phyloP scores from a whole-genome alignment of 2,113 vertebrate genomes.

The Zingel zingel region DNA sequence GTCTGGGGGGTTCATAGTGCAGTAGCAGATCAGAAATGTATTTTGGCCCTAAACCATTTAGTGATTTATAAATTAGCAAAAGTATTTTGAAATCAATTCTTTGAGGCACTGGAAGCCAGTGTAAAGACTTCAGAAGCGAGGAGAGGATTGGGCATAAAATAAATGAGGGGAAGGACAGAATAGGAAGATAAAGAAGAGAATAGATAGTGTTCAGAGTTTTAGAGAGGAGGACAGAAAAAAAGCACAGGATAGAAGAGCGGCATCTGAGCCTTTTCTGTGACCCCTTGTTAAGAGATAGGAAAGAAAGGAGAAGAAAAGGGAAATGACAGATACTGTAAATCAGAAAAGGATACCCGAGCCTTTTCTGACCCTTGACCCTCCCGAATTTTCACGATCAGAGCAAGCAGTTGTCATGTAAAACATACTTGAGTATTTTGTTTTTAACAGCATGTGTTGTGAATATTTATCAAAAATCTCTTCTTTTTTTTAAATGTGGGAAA shows the following conservation, averaged over 20 bases:
- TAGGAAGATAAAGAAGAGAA: neutral
- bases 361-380: neutral
- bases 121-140: no score
- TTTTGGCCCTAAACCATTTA: no score
- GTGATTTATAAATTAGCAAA: no score
- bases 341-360: neutral
- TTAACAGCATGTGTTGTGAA: neutral
- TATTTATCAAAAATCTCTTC: neutral
- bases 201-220: slow-evolving; percentile 7
- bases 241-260: neutral
- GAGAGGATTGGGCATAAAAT: slow-evolving; percentile 8
- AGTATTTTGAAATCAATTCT: no score
- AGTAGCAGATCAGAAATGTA: no score
- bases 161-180: neutral
- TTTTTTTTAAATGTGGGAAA: no score
- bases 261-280: neutral
- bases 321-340: neutral
- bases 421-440: neutral
- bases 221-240: neutral
- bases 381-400: neutral
- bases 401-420: neutral
- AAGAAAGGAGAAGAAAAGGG: neutral
- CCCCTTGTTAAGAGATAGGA: neutral
- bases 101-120: no score
- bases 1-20: no score